Conservation (phyloP, 2,113 vertebrate genomes). For the Paramormyrops kingsleyae region DNA sequence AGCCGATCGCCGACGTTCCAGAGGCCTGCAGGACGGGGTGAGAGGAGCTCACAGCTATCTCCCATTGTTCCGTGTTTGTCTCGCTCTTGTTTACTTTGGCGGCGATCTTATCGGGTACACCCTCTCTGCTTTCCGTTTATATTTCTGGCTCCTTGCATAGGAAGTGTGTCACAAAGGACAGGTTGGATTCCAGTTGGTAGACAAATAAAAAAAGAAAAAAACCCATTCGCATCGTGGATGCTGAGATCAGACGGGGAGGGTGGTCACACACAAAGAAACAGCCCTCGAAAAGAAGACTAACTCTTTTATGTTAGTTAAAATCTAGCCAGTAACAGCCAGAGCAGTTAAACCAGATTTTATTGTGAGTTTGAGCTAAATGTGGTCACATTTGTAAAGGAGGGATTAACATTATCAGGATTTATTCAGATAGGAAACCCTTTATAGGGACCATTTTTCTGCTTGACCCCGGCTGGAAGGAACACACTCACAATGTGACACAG, state of each 20-base stretch:
- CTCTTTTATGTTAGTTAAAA: not conserved
- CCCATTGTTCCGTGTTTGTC: conserved; percentile 11
- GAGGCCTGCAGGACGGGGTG: conserved; percentile 21
- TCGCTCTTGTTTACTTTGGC: conserved; percentile 16
- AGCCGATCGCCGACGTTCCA: conserved; percentile 8
- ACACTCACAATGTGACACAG: not conserved
- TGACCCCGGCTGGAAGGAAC: not conserved
- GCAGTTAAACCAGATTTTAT: not conserved
- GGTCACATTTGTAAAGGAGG: not conserved
- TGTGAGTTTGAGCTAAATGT: not conserved
- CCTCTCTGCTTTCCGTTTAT: not conserved
- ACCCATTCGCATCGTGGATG: not conserved
- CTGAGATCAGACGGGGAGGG: not conserved
- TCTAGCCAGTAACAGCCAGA: not conserved
- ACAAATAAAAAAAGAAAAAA: not conserved
- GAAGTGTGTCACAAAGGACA: not conserved
- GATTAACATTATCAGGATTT: conserved; percentile 3
- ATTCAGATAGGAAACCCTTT: not conserved
- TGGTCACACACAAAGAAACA: not conserved
- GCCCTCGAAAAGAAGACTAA: not conserved
- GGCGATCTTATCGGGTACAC: not conserved
- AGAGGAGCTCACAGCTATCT: not conserved
- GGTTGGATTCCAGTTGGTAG: not conserved
- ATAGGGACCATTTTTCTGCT: not conserved
- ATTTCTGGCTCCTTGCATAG: not conserved